Conservation (phyloP, 2,888 invertebrate genomes). For the Augiades crinisus region DNA sequence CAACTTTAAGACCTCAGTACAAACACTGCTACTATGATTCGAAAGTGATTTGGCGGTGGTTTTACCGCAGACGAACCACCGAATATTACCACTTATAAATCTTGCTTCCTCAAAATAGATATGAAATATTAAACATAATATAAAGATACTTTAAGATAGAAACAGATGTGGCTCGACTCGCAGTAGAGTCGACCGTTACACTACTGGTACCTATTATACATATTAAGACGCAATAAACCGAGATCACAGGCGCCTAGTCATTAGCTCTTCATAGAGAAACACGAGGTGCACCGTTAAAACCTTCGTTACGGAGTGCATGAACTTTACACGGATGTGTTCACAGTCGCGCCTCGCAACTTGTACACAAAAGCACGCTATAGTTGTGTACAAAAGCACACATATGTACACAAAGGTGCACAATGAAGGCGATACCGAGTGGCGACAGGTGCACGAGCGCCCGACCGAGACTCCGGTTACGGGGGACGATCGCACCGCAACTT, state of each 20-base stretch:
- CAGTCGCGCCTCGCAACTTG: background rate
- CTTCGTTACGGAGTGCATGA: conserved; percentile 5
- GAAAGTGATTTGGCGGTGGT: too few relatives aligned
- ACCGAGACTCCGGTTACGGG: conserved; percentile 47
- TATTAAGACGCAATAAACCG: background rate
- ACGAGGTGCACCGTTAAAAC: background rate
- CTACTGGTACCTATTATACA: background rate
- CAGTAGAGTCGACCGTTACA: background rate
- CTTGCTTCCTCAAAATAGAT: too few relatives aligned
- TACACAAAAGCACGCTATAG: background rate
- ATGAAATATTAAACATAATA: too few relatives aligned
- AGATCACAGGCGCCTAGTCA: background rate
- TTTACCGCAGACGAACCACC: too few relatives aligned
- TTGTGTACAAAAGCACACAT: conserved; percentile 35
- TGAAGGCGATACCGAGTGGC: conserved; percentile 29
- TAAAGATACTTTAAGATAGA: too few relatives aligned
- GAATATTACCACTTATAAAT: too few relatives aligned
- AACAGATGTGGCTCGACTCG: too few relatives aligned
- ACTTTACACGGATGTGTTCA: background rate
- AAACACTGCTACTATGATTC: too few relatives aligned
- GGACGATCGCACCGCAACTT: conserved; percentile 30
- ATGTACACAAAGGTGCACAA: conserved; percentile 32
- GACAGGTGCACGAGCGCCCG: conserved; percentile 67
- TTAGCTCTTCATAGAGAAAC: background rate
- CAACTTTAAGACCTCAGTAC: too few relatives aligned